phyloP scores from a whole-genome alignment of 2,888 invertebrate genomes.

The Erpobdella octoculata region DNA sequence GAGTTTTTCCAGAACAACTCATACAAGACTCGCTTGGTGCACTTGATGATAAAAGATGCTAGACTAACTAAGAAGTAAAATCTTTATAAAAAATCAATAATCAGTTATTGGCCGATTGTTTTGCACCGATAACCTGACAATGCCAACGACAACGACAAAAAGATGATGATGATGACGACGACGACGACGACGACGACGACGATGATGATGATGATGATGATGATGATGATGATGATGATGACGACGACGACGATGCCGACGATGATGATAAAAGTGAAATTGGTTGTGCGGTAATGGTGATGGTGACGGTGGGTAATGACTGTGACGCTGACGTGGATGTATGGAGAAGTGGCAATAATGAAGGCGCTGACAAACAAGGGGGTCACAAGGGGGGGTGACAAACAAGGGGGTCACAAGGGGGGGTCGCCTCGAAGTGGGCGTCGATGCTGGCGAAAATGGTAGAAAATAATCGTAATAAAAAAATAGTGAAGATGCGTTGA shows the following conservation, averaged over 20 bases:
- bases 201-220: not conserved
- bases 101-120: not conserved
- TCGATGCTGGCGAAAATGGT: not conserved
- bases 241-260: slow-evolving; percentile 9
- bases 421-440: not conserved
- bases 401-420: not conserved
- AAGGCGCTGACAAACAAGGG: slow-evolving; percentile 3
- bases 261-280: not conserved
- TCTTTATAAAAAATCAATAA: not conserved
- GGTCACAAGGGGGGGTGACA: not conserved
- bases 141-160: too few species aligned
- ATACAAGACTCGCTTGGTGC: too few species aligned
- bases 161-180: not conserved
- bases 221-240: slow-evolving; percentile 5
- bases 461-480: not conserved
- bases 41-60: too few species aligned
- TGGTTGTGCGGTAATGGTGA: not conserved
- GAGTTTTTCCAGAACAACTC: too few species aligned
- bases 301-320: not conserved
- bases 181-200: not conserved
- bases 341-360: not conserved
- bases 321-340: not conserved
- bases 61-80: not conserved
- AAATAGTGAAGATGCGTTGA: too few species aligned
- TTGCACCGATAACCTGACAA: not conserved